Conservation (phyloP, 1,140 invertebrate species). For the Mya arenaria region DNA sequence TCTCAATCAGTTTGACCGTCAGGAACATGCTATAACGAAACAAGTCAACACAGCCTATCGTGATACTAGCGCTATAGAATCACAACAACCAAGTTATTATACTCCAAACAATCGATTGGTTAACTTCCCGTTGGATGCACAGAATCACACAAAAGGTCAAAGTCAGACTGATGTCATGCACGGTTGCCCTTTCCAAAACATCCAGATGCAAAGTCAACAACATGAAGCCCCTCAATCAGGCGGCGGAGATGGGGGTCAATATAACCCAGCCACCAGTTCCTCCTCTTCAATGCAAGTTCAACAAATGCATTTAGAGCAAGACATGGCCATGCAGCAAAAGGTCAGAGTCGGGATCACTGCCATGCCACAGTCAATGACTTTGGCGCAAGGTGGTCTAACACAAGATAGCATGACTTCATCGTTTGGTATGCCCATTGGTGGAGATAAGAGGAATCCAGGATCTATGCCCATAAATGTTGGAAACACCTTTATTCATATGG, state of each 20-base stretch:
- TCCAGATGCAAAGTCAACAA: no score
- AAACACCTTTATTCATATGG: conserved; percentile 37
- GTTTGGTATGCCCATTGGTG: conserved; percentile 28
- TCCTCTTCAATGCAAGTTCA: conserved; percentile 74
- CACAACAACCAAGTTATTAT: no score
- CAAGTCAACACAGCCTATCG: no score
- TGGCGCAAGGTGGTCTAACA: conserved; percentile 39
- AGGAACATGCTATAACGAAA: no score
- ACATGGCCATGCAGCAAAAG: not conserved
- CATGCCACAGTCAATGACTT: conserved; percentile 36
- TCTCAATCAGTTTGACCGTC: no score
- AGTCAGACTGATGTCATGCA: no score
- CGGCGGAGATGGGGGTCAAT: conserved; percentile 61
- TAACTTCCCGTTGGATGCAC: no score
- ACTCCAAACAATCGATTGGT: no score
- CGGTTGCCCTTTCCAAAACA: no score
- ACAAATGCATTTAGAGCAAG: conserved; percentile 74
- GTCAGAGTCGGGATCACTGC: conserved; percentile 5
- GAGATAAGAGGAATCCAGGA: conserved; percentile 19
- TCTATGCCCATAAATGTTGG: conserved; percentile 39
- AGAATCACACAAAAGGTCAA: no score
- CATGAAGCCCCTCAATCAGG: no score
- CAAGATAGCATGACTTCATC: conserved; percentile 33
- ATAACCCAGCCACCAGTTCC: conserved; percentile 52
- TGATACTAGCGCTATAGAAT: no score